These are phyloP conservation scores for Xenus cinereus DNA, from an alignment of 2,113 vertebrate species.

Conservation along the genomic window DNA sequence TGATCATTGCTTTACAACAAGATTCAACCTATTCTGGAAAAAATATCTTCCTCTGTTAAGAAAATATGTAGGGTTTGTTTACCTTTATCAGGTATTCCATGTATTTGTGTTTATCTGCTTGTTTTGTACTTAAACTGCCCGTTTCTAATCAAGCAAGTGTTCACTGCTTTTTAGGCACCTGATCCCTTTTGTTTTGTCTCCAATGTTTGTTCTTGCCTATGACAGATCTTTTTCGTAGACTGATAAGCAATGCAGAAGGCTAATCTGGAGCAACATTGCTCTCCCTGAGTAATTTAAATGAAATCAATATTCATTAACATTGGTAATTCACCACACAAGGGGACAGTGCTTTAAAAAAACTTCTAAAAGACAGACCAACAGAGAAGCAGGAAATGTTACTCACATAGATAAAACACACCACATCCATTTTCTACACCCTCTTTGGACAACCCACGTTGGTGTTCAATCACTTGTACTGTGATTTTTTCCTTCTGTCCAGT, in stretches of 20 bases:
- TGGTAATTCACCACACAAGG: constrained; percentile 16
- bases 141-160: constrained; percentile 25
- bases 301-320: constrained; percentile 55
- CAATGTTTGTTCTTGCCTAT: constrained; percentile 3
- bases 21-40: neutral
- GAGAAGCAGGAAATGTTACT: neutral
- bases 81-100: neutral
- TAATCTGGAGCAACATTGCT: constrained; percentile 34
- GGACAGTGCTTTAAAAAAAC: neutral
- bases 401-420: neutral
- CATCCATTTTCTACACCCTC: neutral
- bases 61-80: neutral
- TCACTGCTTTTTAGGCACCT: constrained; percentile 18
- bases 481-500: neutral
- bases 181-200: neutral
- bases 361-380: neutral
- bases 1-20: neutral
- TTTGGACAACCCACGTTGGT: neutral
- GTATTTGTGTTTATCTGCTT: constrained; percentile 41
- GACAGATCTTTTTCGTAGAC: constrained; percentile 38
- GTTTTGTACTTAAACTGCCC: constrained; percentile 23
- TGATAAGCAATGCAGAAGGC: constrained; percentile 34
- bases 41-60: neutral
- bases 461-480: neutral
- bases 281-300: neutral